A percentile compares a stretch with the other conserved stretches of the same genome.
Evolutionary conservation across 2,113 vertebrate genomes (phyloP).

Genomic region (Hylia prasina): DNA sequence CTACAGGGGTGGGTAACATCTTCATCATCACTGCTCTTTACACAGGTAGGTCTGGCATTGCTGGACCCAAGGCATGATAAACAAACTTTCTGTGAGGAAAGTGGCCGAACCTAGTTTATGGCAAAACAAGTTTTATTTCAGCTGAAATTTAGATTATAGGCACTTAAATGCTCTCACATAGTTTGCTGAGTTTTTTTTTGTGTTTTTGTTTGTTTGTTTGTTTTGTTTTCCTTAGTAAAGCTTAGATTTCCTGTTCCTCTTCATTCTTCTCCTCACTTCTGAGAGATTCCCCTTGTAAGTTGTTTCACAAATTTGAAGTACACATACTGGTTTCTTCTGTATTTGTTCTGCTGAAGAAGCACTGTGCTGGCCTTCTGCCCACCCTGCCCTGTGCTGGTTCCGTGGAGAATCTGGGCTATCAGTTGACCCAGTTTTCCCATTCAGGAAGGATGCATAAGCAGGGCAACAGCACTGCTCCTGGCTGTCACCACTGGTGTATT

Average conservation of each 20-base stretch:
- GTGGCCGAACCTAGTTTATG: not conserved
- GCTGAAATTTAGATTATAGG: not conserved
- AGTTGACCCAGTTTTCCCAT: not conserved
- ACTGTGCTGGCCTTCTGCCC: not conserved
- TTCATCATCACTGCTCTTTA: not conserved
- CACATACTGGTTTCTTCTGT: not conserved
- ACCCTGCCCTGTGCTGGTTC: not conserved
- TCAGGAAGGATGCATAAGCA: not conserved
- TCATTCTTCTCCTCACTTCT: not conserved
- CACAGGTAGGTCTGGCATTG: not conserved
- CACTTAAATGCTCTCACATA: not conserved
- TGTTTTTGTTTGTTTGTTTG: not conserved
- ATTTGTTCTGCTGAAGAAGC: not conserved
- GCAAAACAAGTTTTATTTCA: not conserved
- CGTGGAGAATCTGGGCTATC: not conserved
- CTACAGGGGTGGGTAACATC: fast-evolving
- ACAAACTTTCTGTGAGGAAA: not conserved
- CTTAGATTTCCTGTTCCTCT: not conserved
- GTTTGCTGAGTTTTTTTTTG: not conserved
- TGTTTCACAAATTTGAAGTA: not conserved
- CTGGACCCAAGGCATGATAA: not conserved
- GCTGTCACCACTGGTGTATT: not conserved
- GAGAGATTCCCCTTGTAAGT: not conserved
- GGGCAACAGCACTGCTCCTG: not conserved
- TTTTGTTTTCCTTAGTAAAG: not conserved